Percentiles rank a stretch among this genome's conserved stretches.
Evolutionary conservation across 2,797 vertebrate species (phyloP).

Genomic region (Chrosomus eos): DNA sequence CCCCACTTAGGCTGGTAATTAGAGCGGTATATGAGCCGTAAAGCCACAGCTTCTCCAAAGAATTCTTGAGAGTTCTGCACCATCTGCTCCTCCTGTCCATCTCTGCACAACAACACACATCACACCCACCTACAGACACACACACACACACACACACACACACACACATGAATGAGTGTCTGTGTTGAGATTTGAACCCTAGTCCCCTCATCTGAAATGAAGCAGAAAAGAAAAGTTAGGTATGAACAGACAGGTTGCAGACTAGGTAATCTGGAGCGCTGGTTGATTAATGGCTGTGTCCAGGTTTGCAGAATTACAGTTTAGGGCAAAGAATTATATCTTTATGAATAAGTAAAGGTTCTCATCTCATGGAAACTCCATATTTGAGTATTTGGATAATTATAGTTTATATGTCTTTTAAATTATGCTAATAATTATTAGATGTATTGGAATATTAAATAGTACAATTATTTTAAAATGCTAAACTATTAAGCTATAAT

Average conservation of each 20-base stretch:
- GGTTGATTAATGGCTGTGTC: slow-evolving; percentile 57
- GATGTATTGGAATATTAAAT: background rate
- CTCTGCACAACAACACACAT: slow-evolving; percentile 40
- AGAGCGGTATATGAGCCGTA: slow-evolving; percentile 79
- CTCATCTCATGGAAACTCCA: background rate
- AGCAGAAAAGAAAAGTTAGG: slow-evolving; percentile 55
- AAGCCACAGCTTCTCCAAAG: slow-evolving; percentile 74
- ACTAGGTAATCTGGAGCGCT: slow-evolving; percentile 44
- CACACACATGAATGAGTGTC: slow-evolving; percentile 20
- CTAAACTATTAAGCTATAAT: background rate
- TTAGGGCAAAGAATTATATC: background rate
- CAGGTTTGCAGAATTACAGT: slow-evolving; percentile 13
- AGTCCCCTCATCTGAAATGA: slow-evolving; percentile 50
- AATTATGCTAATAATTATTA: background rate
- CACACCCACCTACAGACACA: slow-evolving; percentile 15
- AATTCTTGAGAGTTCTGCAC: slow-evolving; percentile 70
- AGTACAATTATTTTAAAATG: background rate
- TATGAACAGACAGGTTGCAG: slow-evolving; percentile 49
- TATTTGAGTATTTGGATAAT: too few species aligned
- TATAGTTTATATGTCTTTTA: background rate
- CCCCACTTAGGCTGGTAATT: slow-evolving; percentile 75
- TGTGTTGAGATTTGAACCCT: slow-evolving; percentile 27
- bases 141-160: background rate
- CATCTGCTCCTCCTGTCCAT: slow-evolving; percentile 54
- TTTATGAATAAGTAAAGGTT: slow-evolving; percentile 1